Evolutionary conservation across 2,888 invertebrate species (phyloP), one percentile per base, ranked within the genome.

Genomic region (Phymatocera aterrima): DNA sequence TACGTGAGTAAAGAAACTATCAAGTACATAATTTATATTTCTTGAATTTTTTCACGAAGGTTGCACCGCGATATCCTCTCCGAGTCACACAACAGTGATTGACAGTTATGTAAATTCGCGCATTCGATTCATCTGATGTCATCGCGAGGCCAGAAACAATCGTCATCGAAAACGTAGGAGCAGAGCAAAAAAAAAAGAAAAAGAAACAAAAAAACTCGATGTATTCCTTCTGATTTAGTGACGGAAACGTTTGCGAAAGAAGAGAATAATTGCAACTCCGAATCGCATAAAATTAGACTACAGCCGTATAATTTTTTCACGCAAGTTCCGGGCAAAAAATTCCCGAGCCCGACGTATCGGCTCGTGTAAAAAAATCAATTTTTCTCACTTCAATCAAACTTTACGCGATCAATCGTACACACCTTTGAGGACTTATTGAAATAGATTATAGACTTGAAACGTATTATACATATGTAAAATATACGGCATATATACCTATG

Each of bases 371-470:
- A 51, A 51, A 34, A 72, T 51, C 24, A 72, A 21, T 72, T 51
- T 72, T 51, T n/a, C n/a, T n/a, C n/a, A n/a, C n/a, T n/a, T n/a
- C n/a, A 68, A 68, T 68, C 46, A 68, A 48, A 72, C 48, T 72
- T 72, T 51, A 48, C 72, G 18, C 51, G 0, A 18, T 37, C 72
- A 72, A 34, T 72, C 51, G 10, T 8, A 51, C 68, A 68, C 10
- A 6, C 51, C 12, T 51, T n/a, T 18, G 5, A 51, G n/a, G 1
- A 51, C 1, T 15, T n/a, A n/a, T 6, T 51, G n/a, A 51, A 51
- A 12, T 6, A n/a, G 18, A 51, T 5, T 3, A 12, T n/a, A 6
- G 18, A 60, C 54, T 18, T 28, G 28, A 46, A 43, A 46, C 31
- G 37, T 37, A 37, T n/a, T 64, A 61, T 34, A 61, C 0, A 8